Conservation (phyloP, 2,113 vertebrate species). For the Otolemur garnettii region DNA sequence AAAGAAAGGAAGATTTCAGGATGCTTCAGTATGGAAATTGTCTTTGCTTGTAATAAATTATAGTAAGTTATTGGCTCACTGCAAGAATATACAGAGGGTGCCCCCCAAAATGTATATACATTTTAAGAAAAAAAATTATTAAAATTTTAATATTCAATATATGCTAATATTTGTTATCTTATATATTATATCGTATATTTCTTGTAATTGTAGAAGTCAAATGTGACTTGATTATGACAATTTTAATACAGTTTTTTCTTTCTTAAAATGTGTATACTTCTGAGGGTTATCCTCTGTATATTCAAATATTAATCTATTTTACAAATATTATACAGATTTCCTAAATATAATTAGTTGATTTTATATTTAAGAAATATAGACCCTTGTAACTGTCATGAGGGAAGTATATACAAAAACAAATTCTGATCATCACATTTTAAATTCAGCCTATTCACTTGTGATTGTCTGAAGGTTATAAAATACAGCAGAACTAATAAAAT, state of each 20-base stretch:
- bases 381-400: background rate
- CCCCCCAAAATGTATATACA: too few species aligned
- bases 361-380: conserved; percentile 7
- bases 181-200: too few species aligned
- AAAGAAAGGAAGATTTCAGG: background rate
- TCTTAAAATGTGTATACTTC: too few species aligned
- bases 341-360: background rate
- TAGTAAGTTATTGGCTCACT: background rate
- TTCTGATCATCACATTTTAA: background rate
- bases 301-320: background rate
- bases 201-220: too few species aligned
- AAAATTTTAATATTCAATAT: too few species aligned
- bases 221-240: too few species aligned
- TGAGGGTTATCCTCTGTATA: too few species aligned
- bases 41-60: background rate
- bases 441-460: background rate
- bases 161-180: too few species aligned
- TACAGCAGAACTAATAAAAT: background rate
- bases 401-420: background rate
- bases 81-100: background rate
- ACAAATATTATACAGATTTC: background rate
- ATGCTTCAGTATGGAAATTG: background rate
- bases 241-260: too few species aligned
- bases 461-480: background rate
- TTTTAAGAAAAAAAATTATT: too few species aligned